A percentile compares a stretch with the other conserved stretches of the same genome.
Evolutionary conservation across 2,888 invertebrate species (phyloP).

Genomic region (Scaptomyza flava): DNA sequence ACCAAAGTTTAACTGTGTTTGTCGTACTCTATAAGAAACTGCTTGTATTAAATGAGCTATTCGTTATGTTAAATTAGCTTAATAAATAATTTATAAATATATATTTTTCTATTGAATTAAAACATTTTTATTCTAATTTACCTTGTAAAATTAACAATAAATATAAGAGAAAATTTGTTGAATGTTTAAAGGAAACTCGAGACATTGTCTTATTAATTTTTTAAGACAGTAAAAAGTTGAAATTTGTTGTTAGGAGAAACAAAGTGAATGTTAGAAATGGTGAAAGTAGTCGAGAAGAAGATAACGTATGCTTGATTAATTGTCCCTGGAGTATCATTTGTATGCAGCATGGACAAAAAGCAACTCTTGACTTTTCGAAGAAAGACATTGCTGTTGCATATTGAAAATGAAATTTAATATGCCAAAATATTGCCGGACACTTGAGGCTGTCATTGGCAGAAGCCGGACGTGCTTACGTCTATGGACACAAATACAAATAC

Average conservation of each 20-base stretch:
- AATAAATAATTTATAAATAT: no score
- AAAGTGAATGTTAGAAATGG: neutral
- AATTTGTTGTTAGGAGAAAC: neutral
- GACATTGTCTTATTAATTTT: no score
- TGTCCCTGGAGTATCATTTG: conserved; percentile 46
- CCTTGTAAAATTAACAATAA: no score
- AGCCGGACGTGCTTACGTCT: conserved; percentile 1
- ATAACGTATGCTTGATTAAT: conserved; percentile 57
- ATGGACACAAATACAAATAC: conserved; percentile 10
- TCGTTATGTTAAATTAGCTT: no score
- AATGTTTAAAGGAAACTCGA: no score
- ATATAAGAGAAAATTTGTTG: no score
- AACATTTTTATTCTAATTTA: no score
- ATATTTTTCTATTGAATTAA: no score
- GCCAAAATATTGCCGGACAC: conserved; percentile 67
- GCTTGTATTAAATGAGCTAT: no score
- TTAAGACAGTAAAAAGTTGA: no score
- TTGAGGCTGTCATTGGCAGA: conserved; percentile 63
- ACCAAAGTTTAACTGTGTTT: no score
- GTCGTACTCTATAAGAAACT: no score
- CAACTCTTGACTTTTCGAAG: conserved; percentile 49
- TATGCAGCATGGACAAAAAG: conserved; percentile 21
- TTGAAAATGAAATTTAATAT: conserved; percentile 63
- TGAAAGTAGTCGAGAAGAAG: neutral
- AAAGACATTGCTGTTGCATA: conserved; percentile 10